Evolutionary conservation across 2,797 vertebrate species (phyloP).

Genomic region (Sebastiscus tertius): DNA sequence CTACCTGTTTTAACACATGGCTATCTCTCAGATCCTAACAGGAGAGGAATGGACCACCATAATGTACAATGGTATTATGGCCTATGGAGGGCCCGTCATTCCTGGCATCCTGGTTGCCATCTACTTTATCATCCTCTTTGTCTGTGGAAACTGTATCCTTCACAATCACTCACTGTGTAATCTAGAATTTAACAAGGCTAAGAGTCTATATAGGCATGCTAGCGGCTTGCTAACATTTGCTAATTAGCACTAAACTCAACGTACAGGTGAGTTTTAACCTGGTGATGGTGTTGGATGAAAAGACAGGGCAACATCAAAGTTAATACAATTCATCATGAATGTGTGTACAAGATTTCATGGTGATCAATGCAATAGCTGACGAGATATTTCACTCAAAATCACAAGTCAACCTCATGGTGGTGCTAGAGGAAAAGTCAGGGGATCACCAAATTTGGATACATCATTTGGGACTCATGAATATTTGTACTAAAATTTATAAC

Average conservation of each 20-base stretch:
- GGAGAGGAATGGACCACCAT: conserved; percentile 96
- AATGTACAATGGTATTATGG: conserved; percentile 97
- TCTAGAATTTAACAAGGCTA: background rate
- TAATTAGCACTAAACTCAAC: background rate
- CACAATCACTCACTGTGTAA: background rate
- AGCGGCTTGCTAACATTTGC: background rate
- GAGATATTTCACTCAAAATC: background rate
- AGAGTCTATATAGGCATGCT: background rate
- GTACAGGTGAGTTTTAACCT: background rate
- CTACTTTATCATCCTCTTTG: conserved; percentile 94
- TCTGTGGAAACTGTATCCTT: conserved; percentile 99
- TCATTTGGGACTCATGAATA: background rate
- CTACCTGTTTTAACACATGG: conserved; percentile 2
- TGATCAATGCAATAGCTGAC: background rate
- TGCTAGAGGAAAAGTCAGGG: background rate
- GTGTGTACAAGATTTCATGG: background rate
- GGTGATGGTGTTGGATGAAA: background rate
- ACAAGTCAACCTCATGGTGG: background rate
- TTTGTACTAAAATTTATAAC: no score
- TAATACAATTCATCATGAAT: background rate
- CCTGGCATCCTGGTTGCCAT: conserved; percentile 95
- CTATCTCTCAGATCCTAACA: conserved; percentile 87
- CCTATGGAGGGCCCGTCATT: conserved; percentile 91
- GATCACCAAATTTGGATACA: background rate
- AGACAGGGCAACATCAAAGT: background rate